Evolutionary conservation across 1,140 invertebrate genomes (phyloP), one percentile per base, ranked within the genome.

Genomic region (Ceratosolen fusciceps): DNA sequence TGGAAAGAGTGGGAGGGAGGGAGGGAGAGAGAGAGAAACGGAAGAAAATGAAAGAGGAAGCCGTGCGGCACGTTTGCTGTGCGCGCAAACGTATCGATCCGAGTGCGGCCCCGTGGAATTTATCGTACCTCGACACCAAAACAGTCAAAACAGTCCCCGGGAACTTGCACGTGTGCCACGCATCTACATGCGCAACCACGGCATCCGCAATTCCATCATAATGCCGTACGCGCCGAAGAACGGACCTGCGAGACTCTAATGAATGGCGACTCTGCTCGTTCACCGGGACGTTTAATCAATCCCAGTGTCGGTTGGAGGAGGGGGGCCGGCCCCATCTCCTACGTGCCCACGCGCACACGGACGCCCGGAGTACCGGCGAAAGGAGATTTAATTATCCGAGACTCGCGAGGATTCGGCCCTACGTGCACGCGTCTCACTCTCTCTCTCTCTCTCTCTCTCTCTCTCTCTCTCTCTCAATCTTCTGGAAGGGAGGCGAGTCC

Each of bases 211-310:
- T 77, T 70, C 70, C 58, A 68, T 77, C 65, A 56, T 43, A 68
- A 56, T 52, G 19, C 60, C 60, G 29, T 39, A 26, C 62, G 31
- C 29, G 29, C 5, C 49, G 65, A 62, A n/a, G n/a, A n/a, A n/a
- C n/a, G n/a, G 14, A 37, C 43, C 49, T 49, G 49, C 14, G 43
- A 73, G 58, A 49, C 60, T 82, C 83, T 82, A 83, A 82, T 83
- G 79, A 72, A 80, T 80, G 62, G 58, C 60, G 79, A 82, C 74
- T 79, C 75, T 34, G 80, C 80, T 81, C 81, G 82, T 82, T 83
- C 68, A 58, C 78, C 43, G 80, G 80, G 76, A 82, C 80, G 80
- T 83, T 82, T 83, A 84, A 83, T 84, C 83, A 83, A 84, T 84
- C 79, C 82, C 47, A n/a, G 52, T n/a, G n/a, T n/a, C n/a, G n/a